Percentiles rank a stretch among this genome's conserved stretches.
Conservation (phyloP, 2,797 vertebrate species). For the Varecia variegata region DNA sequence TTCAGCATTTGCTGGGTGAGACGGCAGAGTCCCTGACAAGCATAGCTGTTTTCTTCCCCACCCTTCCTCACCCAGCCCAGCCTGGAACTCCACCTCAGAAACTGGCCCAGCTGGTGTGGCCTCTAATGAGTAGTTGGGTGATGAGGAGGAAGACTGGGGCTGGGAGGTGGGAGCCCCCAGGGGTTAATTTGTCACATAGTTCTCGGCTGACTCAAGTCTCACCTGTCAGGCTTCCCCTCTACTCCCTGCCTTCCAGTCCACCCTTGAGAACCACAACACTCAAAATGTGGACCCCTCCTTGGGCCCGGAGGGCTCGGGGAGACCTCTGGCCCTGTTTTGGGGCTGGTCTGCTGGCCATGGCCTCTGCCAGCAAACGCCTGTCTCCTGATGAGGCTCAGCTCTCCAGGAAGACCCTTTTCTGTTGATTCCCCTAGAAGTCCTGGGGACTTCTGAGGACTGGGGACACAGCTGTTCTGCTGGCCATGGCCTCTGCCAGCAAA, state of each 20-base stretch:
- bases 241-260: not conserved
- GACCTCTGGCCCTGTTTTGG: not conserved
- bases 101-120: constrained; percentile 69
- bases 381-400: not conserved
- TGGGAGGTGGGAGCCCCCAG: constrained; percentile 13
- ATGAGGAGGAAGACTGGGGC: constrained; percentile 41
- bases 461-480: not conserved
- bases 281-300: not conserved
- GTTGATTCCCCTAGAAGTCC: not conserved
- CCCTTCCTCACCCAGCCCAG: constrained; percentile 59
- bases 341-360: not conserved
- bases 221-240: not conserved
- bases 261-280: not conserved
- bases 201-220: constrained; percentile 64
- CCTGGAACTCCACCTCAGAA: constrained; percentile 36
- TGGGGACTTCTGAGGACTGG: no score
- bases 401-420: not conserved
- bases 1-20: not conserved
- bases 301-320: not conserved
- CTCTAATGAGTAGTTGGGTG: constrained; percentile 71
- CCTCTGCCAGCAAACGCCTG: not conserved
- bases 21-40: not conserved
- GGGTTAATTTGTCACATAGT: constrained; percentile 64
- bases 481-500: not conserved
- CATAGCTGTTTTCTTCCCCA: constrained; percentile 34